Conservation (phyloP, 2,888 invertebrate species). For the Zygogramma bicolorata region DNA sequence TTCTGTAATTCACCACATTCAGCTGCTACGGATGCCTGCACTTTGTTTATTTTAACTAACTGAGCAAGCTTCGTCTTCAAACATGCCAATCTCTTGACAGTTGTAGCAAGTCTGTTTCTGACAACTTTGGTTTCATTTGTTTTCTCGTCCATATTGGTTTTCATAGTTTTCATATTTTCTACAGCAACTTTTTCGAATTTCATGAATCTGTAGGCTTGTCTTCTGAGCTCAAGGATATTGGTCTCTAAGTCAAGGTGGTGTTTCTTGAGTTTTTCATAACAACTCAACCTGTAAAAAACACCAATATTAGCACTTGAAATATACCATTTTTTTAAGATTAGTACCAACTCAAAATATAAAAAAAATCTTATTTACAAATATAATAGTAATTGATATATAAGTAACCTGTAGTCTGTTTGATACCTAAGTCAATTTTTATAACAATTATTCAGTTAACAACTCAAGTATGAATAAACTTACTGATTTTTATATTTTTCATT, state of each 20-base stretch:
- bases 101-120: background rate
- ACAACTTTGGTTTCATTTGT: background rate
- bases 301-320: too few species aligned
- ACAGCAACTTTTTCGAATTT: background rate
- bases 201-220: background rate
- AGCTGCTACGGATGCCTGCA: background rate
- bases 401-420: too few species aligned
- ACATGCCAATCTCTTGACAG: background rate
- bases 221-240: background rate
- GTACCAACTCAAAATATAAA: too few species aligned
- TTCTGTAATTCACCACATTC: background rate
- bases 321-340: too few species aligned
- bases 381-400: too few species aligned
- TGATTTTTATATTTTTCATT: slow-evolving; percentile 1
- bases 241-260: background rate
- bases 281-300: background rate
- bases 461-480: too few species aligned
- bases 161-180: background rate
- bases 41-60: background rate
- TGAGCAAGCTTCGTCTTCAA: background rate
- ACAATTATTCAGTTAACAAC: too few species aligned
- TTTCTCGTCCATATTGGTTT: background rate
- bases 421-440: too few species aligned
- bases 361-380: too few species aligned
- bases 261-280: background rate